phyloP scores from a whole-genome alignment of 2,797 vertebrate genomes.

The Halcyon chelicuti region DNA sequence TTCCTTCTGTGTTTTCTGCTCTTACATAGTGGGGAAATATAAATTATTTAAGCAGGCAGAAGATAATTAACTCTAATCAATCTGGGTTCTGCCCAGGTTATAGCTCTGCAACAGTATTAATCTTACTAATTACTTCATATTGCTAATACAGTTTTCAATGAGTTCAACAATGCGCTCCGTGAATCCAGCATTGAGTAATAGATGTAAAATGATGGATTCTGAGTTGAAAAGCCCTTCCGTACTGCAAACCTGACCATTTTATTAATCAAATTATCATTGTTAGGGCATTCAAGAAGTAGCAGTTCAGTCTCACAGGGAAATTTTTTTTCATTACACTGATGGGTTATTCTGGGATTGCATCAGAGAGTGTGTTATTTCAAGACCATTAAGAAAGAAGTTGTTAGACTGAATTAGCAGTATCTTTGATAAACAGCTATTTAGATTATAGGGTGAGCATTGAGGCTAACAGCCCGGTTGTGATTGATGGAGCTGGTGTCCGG shows the following conservation, averaged over 20 bases:
- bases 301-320: not conserved
- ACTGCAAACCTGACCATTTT: constrained; percentile 37
- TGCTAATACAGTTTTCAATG: constrained; percentile 31
- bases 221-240: constrained; percentile 10
- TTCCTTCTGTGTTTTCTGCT: not conserved
- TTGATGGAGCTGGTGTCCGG: not conserved
- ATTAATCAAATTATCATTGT: constrained; percentile 55
- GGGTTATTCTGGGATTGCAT: not conserved
- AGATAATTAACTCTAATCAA: constrained; percentile 71
- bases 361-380: not conserved
- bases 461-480: not conserved
- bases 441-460: not conserved
- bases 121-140: constrained; percentile 71
- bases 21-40: not conserved
- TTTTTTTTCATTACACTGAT: not conserved
- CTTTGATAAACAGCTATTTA: not conserved
- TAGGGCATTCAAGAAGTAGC: not conserved
- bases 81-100: constrained; percentile 60
- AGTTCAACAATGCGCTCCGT: constrained; percentile 26
- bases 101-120: constrained; percentile 55
- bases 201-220: constrained; percentile 29
- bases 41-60: constrained; percentile 52
- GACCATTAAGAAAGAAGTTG: not conserved
- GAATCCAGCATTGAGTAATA: not conserved
- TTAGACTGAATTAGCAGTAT: not conserved